Percentiles rank a stretch among this genome's conserved stretches.
These are phyloP conservation scores for Echeneis naucrates DNA, from an alignment of 2,797 vertebrate species.

Conservation along the genomic window DNA sequence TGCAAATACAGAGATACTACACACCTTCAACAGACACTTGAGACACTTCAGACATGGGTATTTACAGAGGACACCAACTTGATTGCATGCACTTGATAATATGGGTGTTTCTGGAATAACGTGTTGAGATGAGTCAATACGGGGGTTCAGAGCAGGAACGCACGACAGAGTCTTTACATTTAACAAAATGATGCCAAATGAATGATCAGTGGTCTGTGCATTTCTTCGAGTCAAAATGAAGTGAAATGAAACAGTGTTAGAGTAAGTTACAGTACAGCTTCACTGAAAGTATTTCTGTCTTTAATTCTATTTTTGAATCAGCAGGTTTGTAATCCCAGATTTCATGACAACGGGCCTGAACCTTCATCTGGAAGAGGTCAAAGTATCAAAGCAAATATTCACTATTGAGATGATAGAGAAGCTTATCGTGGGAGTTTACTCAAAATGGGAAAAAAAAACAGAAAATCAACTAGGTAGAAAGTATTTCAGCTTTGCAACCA, in stretches of 20 bases:
- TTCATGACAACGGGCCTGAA: no score
- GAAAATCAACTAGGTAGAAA: background rate
- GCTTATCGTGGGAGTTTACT: no score
- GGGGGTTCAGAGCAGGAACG: slow-evolving; percentile 68
- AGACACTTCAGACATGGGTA: slow-evolving; percentile 54
- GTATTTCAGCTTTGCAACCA: background rate
- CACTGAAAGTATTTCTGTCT: background rate
- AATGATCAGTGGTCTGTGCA: background rate
- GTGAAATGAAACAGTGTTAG: background rate
- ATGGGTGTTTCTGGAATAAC: slow-evolving; percentile 22
- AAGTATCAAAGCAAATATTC: background rate
- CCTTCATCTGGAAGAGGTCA: background rate
- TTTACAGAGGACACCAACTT: slow-evolving; percentile 74
- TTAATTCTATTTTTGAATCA: background rate
- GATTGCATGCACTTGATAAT: slow-evolving; percentile 70
- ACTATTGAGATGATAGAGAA: background rate
- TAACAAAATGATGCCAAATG: background rate
- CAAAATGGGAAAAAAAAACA: background rate
- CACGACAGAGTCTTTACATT: background rate
- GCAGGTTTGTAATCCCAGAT: background rate
- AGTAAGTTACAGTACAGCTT: no score
- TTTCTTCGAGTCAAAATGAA: background rate
- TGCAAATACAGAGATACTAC: slow-evolving; percentile 61
- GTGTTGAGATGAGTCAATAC: slow-evolving; percentile 52
- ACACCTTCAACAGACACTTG: slow-evolving; percentile 48